phyloP scores from a whole-genome alignment of 2,113 vertebrate genomes.

The Albula glossodonta region DNA sequence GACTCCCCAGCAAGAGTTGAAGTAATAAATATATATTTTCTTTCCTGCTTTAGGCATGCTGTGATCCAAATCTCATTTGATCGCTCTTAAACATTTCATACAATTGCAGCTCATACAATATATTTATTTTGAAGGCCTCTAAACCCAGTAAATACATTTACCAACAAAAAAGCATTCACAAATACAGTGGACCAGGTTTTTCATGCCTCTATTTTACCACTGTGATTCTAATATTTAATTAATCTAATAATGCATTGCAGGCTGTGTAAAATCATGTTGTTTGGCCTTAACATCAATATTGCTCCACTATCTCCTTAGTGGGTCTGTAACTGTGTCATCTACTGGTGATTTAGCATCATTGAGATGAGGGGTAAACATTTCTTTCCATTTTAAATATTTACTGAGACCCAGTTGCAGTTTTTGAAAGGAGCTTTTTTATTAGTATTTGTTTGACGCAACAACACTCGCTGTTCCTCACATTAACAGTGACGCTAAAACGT shows the following conservation, averaged over 20 bases:
- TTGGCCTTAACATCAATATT: slow-evolving; percentile 29
- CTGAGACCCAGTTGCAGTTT: not conserved
- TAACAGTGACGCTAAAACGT: not conserved
- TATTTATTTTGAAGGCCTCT: not conserved
- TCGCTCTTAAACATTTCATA: not conserved
- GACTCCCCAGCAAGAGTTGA: not conserved
- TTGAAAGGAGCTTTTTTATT: not conserved
- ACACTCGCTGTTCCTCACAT: not conserved
- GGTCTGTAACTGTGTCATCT: slow-evolving; percentile 38
- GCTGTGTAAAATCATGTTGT: slow-evolving; percentile 44
- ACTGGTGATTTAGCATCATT: not conserved
- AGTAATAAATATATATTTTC: not conserved
- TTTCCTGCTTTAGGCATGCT: not conserved
- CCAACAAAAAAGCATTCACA: not conserved
- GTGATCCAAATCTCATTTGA: not conserved
- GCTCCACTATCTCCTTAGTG: slow-evolving; percentile 41
- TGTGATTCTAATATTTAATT: slow-evolving; percentile 45
- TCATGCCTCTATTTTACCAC: too few species aligned
- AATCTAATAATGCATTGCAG: slow-evolving; percentile 60
- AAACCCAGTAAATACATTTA: not conserved
- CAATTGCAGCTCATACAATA: not conserved
- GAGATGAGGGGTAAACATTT: not conserved
- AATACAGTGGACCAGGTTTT: not conserved
- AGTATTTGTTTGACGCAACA: not conserved
- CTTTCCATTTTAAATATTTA: slow-evolving; percentile 6